A percentile compares a stretch with the other conserved stretches of the same genome.
Evolutionary conservation across 2,888 invertebrate species (phyloP).

Genomic region (Sesia apiformis): DNA sequence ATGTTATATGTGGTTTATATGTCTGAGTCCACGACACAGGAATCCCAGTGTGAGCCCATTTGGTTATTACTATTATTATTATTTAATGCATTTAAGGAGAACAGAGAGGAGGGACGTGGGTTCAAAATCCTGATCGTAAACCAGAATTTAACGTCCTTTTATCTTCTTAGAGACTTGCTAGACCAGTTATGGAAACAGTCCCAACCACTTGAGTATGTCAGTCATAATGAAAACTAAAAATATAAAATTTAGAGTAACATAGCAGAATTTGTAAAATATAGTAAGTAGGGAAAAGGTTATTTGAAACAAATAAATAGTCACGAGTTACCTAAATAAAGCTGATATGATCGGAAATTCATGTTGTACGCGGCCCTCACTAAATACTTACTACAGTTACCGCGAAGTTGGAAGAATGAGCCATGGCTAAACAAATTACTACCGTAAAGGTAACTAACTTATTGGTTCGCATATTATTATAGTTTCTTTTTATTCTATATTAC

Average conservation of each 20-base stretch:
- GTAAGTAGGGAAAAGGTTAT: background rate
- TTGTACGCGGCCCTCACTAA: conserved; percentile 3
- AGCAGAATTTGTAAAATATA: background rate
- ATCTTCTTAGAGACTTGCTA: background rate
- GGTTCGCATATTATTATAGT: background rate
- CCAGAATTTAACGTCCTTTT: background rate
- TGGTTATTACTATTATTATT: too few relatives aligned
- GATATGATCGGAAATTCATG: conserved; percentile 1
- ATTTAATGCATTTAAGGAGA: too few relatives aligned
- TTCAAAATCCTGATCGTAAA: too few relatives aligned
- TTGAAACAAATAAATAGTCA: background rate
- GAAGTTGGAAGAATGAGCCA: conserved; percentile 1
- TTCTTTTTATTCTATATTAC: too few relatives aligned
- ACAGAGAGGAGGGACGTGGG: too few relatives aligned
- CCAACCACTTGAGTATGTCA: background rate
- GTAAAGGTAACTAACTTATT: background rate
- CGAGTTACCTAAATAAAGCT: background rate
- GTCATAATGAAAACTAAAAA: background rate
- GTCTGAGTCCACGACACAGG: too few relatives aligned
- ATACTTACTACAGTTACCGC: conserved; percentile 2
- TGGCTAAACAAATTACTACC: conserved; percentile 1
- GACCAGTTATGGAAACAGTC: background rate
- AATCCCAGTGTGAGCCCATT: too few relatives aligned
- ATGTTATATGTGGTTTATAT: too few relatives aligned
- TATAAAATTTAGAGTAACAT: background rate